Evolutionary conservation across 2,888 invertebrate genomes (phyloP).

Genomic region (Oscheius sp.): DNA sequence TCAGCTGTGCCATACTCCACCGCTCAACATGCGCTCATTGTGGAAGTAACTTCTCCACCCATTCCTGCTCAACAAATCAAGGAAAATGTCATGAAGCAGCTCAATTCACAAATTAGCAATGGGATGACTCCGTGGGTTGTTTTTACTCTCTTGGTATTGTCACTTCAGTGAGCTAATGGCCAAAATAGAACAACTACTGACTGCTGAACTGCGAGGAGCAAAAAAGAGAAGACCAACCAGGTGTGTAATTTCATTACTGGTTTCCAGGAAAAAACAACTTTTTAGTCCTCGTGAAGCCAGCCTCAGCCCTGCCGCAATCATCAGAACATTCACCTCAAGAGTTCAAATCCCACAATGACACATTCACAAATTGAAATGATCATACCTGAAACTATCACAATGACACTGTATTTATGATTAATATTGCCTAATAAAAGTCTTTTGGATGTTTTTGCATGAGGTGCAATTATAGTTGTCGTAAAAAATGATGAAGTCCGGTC

Average conservation of each 20-base stretch:
- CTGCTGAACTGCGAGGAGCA: constrained; percentile 17
- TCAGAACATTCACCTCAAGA: constrained; percentile 29
- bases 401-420: constrained; percentile 29
- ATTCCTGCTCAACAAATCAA: constrained; percentile 21
- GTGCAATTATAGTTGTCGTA: not conserved
- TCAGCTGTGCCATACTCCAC: constrained; percentile 16
- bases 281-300: constrained; percentile 29
- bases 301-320: constrained; percentile 25
- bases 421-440: constrained; percentile 2
- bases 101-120: constrained; percentile 45
- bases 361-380: not conserved
- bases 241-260: constrained; percentile 11
- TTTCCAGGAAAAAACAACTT: not conserved
- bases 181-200: constrained; percentile 46
- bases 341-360: constrained; percentile 31
- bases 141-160: not conserved
- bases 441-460: not conserved
- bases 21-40: constrained; percentile 49
- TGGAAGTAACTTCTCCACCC: constrained; percentile 55
- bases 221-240: constrained; percentile 28
- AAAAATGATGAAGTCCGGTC: not conserved
- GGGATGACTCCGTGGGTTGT: constrained; percentile 50
- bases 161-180: constrained; percentile 48
- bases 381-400: not conserved
- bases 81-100: constrained; percentile 30